phyloP scores from a whole-genome alignment of 2,797 vertebrate species.

The Clarias laeviceps region DNA sequence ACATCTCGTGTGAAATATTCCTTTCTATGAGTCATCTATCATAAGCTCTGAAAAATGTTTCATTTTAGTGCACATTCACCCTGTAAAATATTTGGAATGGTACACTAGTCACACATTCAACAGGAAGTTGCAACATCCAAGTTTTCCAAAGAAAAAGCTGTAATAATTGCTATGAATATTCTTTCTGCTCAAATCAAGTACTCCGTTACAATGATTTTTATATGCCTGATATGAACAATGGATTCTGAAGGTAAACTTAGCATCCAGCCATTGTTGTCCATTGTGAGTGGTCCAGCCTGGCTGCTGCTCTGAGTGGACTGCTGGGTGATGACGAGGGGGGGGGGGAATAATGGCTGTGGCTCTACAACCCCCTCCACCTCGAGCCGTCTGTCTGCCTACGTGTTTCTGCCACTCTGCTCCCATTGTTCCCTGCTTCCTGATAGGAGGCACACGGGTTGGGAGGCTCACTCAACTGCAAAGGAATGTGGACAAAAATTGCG shows the following conservation, averaged over 20 bases:
- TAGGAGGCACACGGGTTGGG: slow-evolving; percentile 73
- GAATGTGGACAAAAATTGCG: slow-evolving; percentile 77
- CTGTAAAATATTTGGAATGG: not conserved
- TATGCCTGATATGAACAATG: not conserved
- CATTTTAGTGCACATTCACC: not conserved
- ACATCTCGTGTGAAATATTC: not conserved
- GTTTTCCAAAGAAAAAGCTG: not conserved
- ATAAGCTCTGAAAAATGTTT: not conserved
- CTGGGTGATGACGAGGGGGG: not conserved
- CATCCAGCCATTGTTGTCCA: not conserved
- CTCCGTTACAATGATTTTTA: not conserved
- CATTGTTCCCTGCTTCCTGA: slow-evolving; percentile 80
- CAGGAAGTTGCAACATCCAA: slow-evolving; percentile 11
- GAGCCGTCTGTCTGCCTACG: slow-evolving; percentile 72
- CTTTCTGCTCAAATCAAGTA: not conserved
- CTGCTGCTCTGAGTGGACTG: not conserved
- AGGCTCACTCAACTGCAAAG: slow-evolving; percentile 79
- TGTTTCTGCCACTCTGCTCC: slow-evolving; percentile 79
- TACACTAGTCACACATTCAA: not conserved
- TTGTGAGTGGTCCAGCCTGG: slow-evolving; percentile 20
- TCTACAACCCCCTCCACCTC: slow-evolving; percentile 44
- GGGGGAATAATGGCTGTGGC: slow-evolving; percentile 4
- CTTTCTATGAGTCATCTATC: slow-evolving; percentile 1
- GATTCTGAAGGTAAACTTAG: slow-evolving; percentile 19
- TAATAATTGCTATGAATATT: not conserved